Evolutionary conservation across 2,797 vertebrate species (phyloP).

Genomic region (Lagodon rhomboides): DNA sequence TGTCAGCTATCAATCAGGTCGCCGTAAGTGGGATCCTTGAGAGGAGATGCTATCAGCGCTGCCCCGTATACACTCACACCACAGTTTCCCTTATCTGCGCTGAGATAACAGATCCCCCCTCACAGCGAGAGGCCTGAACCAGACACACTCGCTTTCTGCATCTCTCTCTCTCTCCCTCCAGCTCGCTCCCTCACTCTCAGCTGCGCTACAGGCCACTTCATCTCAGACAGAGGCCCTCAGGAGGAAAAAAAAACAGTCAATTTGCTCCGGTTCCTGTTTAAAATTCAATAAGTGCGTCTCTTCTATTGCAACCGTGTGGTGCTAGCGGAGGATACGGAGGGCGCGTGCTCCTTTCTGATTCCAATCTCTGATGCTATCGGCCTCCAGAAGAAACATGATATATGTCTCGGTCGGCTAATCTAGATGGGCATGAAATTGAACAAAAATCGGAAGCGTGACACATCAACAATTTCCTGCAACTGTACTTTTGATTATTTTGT

Average conservation of each 20-base stretch:
- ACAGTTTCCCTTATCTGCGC: slow-evolving; percentile 84
- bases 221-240: slow-evolving; percentile 60
- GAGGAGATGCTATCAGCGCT: slow-evolving; percentile 85
- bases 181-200: slow-evolving; percentile 38
- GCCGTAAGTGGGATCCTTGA: slow-evolving; percentile 87
- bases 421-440: slow-evolving; percentile 78
- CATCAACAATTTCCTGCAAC: slow-evolving; percentile 61
- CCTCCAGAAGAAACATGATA: slow-evolving; percentile 71
- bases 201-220: slow-evolving; percentile 58
- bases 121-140: slow-evolving; percentile 73
- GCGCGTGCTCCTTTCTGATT: slow-evolving; percentile 71
- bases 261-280: slow-evolving; percentile 81
- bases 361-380: slow-evolving; percentile 80
- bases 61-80: slow-evolving; percentile 86
- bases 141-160: slow-evolving; percentile 64
- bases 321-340: slow-evolving; percentile 64
- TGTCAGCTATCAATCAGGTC: slow-evolving; percentile 86
- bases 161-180: slow-evolving; percentile 49
- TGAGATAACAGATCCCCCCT: slow-evolving; percentile 81
- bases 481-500: slow-evolving; percentile 49
- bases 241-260: slow-evolving; percentile 63
- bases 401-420: slow-evolving; percentile 73
- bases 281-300: slow-evolving; percentile 81
- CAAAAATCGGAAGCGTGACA: slow-evolving; percentile 70
- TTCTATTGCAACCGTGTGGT: slow-evolving; percentile 69